Base-by-base conservation (phyloP, 2,888 invertebrate genomes). In the Scaptomyza parva region DNA sequence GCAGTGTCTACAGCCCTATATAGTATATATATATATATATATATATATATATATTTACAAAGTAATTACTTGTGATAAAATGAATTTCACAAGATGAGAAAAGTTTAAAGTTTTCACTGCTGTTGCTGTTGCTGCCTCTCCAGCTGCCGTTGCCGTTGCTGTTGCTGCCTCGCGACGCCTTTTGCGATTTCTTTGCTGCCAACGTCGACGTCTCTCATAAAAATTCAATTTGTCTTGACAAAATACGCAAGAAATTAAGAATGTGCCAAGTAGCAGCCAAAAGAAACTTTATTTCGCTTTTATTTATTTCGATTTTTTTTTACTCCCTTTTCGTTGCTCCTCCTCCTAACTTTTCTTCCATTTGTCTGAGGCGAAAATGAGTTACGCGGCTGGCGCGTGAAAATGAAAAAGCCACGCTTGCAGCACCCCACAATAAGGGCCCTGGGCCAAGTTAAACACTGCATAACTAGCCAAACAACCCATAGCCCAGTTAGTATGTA, bases 41-140 rank as follows among this genome's bases (percentile, higher is more conserved):
- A 14, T 14, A 35, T 14, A 37, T 37, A n/a, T 37, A 37, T 37
- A 78, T 88, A 85, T 88, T 88, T 89, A 87, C 89, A 87, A 88
- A 88, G 89, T 89, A 89, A 89, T 88, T 88, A 89, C 84, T 88
- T 87, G 87, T 85, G 89, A 88, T 89, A 88, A 88, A 88, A 87
- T 83, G 83, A 85, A 87, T 85, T 89, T 88, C 86, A 76, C 80
- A 77, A 89, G 87, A 88, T 88, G 87, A 89, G 87, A 88, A 88
- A 85, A 88, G 84, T 85, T 85, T 86, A 85, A 84, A 88, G 86
- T 85, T 86, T 88, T 78, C 72, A 52, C 55, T 76, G 45, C 35
- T 51, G 28, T 45, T 50, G 54, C 55, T 76, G 45, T 30, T 51
- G 28, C 50, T 50, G 40, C 45, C 55, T n/a, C n/a, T n/a, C 57